A percentile compares a stretch with the other conserved stretches of the same genome.
These are phyloP conservation scores for Setophaga coronata DNA, from an alignment of 2,113 vertebrate genomes.

Conservation along the genomic window DNA sequence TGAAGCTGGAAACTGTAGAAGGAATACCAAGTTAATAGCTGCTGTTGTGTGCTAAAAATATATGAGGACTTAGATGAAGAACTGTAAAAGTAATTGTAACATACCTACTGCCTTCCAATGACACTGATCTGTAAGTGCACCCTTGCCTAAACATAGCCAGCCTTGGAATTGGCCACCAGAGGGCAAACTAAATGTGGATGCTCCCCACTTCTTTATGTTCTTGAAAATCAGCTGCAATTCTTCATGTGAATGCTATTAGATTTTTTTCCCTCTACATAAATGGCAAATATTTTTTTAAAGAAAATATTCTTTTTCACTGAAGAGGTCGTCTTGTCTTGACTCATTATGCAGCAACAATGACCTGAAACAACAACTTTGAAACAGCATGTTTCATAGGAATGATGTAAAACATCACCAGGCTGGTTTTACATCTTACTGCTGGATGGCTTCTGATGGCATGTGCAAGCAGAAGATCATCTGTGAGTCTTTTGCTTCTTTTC, in stretches of 20 bases:
- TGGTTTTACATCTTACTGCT: not conserved
- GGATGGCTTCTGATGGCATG: not conserved
- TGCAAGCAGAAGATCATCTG: not conserved
- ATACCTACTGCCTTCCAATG: not conserved
- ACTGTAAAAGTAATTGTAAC: not conserved
- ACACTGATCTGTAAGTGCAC: rapidly evolving
- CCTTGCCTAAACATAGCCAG: not conserved
- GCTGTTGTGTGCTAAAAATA: not conserved
- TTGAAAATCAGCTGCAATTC: not conserved
- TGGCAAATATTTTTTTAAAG: not conserved
- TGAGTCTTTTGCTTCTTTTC: not conserved
- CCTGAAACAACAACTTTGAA: not conserved
- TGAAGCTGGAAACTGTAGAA: not conserved
- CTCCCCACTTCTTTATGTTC: not conserved
- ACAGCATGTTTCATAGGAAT: not conserved
- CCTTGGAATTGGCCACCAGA: not conserved
- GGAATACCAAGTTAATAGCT: not conserved
- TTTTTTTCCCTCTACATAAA: not conserved
- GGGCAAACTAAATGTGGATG: not conserved
- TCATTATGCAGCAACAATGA: not conserved
- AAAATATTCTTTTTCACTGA: not conserved
- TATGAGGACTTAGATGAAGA: not conserved
- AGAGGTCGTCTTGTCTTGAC: rapidly evolving
- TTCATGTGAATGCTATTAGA: not conserved
- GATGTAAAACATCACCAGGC: not conserved